Evolutionary conservation across 1,140 invertebrate species (phyloP).

Genomic region (Dryas iulia): DNA sequence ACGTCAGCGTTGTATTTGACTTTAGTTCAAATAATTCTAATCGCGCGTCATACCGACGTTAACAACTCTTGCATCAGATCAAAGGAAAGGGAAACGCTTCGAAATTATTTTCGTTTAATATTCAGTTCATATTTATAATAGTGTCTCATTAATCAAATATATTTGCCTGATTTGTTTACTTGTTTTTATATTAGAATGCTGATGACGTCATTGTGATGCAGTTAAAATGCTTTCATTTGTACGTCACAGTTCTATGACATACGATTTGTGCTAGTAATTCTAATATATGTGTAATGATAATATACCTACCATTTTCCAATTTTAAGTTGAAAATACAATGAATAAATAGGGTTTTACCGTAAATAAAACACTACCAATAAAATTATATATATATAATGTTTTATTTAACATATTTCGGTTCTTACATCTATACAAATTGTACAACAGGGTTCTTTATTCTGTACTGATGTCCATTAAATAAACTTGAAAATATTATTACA

Average conservation of each 20-base stretch:
- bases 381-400: slow-evolving; percentile 7
- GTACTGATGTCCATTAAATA: slow-evolving; percentile 9
- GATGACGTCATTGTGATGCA: not conserved
- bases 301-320: too few relatives aligned
- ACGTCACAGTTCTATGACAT: too few relatives aligned
- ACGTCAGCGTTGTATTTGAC: not conserved
- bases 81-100: not conserved
- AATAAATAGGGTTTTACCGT: too few relatives aligned
- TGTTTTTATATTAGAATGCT: not conserved
- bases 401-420: slow-evolving; percentile 25
- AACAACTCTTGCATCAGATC: not conserved
- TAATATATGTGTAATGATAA: too few relatives aligned
- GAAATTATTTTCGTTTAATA: not conserved
- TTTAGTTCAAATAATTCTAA: not conserved
- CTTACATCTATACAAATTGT: slow-evolving; percentile 30
- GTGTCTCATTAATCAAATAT: not conserved
- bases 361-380: not conserved
- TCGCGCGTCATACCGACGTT: not conserved
- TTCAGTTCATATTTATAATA: not conserved
- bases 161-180: not conserved
- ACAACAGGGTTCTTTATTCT: slow-evolving; percentile 27
- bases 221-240: too few relatives aligned
- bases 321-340: too few relatives aligned
- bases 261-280: too few relatives aligned
- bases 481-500: not conserved